These are phyloP conservation scores for Tenodera sinensis DNA, from an alignment of 2,888 invertebrate species.

Conservation along the genomic window DNA sequence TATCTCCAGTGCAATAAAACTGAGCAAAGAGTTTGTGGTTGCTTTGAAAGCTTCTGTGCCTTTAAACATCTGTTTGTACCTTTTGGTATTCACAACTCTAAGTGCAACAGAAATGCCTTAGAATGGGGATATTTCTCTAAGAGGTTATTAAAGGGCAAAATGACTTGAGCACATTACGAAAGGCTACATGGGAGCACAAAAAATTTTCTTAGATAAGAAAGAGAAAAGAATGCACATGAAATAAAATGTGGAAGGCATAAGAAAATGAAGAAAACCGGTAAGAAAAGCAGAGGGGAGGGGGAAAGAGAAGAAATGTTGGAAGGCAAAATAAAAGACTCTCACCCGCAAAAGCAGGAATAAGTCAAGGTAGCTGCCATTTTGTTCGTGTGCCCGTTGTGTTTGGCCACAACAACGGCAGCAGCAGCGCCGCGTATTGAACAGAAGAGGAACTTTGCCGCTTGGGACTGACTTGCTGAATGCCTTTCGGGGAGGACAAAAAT, in stretches of 20 bases:
- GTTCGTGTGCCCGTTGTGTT: background rate
- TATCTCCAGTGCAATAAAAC: no score
- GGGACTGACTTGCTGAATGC: background rate
- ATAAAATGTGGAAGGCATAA: background rate
- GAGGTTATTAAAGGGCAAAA: background rate
- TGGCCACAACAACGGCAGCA: background rate
- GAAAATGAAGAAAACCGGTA: background rate
- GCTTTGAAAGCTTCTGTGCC: background rate
- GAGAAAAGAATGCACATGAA: background rate
- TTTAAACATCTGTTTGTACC: background rate
- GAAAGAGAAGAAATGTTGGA: background rate
- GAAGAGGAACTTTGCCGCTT: background rate
- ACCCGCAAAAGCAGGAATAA: background rate
- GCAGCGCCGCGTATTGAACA: background rate
- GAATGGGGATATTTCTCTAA: background rate
- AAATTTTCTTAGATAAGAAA: background rate
- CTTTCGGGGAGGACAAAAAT: background rate
- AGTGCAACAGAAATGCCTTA: background rate
- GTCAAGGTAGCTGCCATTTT: slow-evolving; percentile 26
- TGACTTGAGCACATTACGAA: background rate
- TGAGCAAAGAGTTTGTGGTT: no score
- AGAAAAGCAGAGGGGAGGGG: background rate
- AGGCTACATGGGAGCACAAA: background rate
- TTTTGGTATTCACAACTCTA: background rate
- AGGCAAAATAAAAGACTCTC: background rate